phyloP scores from a whole-genome alignment of 2,888 invertebrate genomes.

The Vanessa cardui region DNA sequence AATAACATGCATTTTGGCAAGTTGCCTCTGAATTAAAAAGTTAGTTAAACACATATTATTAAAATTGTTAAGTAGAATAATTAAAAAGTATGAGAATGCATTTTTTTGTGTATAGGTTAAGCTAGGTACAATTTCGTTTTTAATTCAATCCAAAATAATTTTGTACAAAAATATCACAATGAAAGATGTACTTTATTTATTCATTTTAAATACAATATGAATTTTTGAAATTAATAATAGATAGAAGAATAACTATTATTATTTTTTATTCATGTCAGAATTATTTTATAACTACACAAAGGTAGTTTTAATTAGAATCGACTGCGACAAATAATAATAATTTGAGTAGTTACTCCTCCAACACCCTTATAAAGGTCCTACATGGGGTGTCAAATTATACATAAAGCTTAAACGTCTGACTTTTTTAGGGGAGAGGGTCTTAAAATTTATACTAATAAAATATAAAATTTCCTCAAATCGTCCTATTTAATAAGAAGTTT shows the following conservation, averaged over 20 bases:
- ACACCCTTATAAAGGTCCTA: neutral
- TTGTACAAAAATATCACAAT: no score
- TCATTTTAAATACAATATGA: no score
- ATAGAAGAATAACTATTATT: no score
- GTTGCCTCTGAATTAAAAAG: slow-evolving; percentile 15
- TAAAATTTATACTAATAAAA: neutral
- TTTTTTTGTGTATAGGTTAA: neutral
- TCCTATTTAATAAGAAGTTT: no score
- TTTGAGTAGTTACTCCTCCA: neutral
- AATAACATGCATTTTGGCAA: slow-evolving; percentile 19
- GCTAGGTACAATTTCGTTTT: no score
- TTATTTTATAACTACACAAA: neutral
- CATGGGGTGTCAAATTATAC: neutral
- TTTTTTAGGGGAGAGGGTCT: neutral
- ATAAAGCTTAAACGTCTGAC: neutral
- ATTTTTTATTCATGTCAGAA: no score
- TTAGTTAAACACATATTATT: neutral
- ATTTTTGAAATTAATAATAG: no score
- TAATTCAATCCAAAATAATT: no score
- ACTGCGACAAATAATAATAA: neutral
- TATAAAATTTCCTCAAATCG: no score
- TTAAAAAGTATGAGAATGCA: neutral
- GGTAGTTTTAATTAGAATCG: neutral
- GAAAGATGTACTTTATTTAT: no score
- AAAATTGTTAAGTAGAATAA: neutral